Evolutionary conservation across 1,140 invertebrate genomes (phyloP).

Genomic region (Patella vulgata): DNA sequence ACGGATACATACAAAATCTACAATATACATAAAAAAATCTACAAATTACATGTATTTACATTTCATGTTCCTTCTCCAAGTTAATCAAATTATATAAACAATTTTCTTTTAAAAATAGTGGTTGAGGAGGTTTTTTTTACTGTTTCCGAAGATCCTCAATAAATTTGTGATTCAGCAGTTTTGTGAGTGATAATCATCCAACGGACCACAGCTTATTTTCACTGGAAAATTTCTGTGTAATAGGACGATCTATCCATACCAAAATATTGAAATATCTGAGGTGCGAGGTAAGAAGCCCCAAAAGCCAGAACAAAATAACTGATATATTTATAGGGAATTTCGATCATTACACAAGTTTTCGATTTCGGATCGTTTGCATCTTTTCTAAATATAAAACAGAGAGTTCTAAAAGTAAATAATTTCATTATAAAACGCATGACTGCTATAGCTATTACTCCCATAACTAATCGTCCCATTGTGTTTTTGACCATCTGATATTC

Average conservation of each 20-base stretch:
- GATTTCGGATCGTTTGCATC: conserved; percentile 67
- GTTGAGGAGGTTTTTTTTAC: too few species aligned
- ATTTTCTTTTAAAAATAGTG: too few species aligned
- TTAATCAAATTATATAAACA: too few species aligned
- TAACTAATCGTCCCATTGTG: conserved; percentile 76
- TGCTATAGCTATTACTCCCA: conserved; percentile 80
- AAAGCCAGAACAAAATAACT: conserved; percentile 63
- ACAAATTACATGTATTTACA: too few species aligned
- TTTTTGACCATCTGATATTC: conserved; percentile 79
- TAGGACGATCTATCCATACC: conserved; percentile 83
- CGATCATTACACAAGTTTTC: conserved; percentile 69
- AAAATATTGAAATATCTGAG: conserved; percentile 79
- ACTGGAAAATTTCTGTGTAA: conserved; percentile 81
- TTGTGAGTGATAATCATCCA: too few species aligned
- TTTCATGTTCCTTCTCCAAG: too few species aligned
- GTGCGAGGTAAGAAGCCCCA: conserved; percentile 80
- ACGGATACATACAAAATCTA: too few species aligned
- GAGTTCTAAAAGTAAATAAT: conserved; percentile 74
- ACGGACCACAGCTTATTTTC: too few species aligned
- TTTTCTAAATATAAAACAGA: conserved; percentile 76
- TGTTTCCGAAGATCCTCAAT: too few species aligned
- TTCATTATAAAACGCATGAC: conserved; percentile 77
- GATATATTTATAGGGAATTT: conserved; percentile 84
- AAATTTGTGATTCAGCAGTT: too few species aligned
- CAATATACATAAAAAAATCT: too few species aligned